Conservation (phyloP, 2,888 invertebrate species). For the Melanchra persicariae region DNA sequence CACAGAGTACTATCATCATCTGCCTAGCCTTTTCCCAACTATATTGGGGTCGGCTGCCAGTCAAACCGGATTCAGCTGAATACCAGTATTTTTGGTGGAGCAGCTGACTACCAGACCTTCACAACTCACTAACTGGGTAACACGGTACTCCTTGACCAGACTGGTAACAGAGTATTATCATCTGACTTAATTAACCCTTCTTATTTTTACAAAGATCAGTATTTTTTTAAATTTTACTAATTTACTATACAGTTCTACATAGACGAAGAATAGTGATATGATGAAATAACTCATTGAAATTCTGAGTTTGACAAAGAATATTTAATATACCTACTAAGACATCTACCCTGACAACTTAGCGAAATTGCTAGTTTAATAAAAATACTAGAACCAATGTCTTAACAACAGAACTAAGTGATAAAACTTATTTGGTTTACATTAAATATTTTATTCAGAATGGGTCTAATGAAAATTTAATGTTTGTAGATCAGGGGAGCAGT, state of each 20-base stretch:
- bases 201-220: not conserved
- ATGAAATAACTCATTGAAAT: not conserved
- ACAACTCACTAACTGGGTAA: too few relatives aligned
- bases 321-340: too few relatives aligned
- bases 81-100: too few relatives aligned
- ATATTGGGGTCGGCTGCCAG: not conserved
- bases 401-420: not conserved
- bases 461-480: not conserved
- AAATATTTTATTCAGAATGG: too few relatives aligned
- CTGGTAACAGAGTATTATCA: not conserved
- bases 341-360: too few relatives aligned
- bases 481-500: not conserved
- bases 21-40: too few relatives aligned
- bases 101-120: too few relatives aligned
- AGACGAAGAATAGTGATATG: not conserved
- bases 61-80: too few relatives aligned
- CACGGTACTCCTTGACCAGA: too few relatives aligned
- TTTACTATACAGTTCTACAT: not conserved
- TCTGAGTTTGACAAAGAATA: not conserved
- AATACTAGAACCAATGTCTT: not conserved
- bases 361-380: too few relatives aligned
- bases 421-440: not conserved
- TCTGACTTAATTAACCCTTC: not conserved
- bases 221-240: not conserved
- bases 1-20: too few relatives aligned